These are phyloP conservation scores for Diarsia rubi DNA, from an alignment of 2,888 invertebrate genomes.

Conservation along the genomic window DNA sequence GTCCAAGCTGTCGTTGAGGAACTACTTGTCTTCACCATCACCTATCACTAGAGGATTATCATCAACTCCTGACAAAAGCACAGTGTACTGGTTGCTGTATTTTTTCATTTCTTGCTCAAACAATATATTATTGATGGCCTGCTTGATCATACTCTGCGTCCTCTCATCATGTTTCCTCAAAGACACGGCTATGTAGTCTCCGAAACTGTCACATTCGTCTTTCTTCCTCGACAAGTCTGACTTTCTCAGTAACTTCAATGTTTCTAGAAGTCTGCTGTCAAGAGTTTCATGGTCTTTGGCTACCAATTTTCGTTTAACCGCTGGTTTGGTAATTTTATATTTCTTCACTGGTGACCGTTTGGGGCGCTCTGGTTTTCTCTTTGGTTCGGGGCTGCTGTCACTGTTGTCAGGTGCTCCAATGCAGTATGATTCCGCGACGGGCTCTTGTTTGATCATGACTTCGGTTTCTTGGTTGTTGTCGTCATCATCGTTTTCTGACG, in stretches of 20 bases:
- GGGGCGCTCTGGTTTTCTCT: slow-evolving; percentile 25
- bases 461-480: slow-evolving; percentile 65
- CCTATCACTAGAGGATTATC: slow-evolving; percentile 81
- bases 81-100: slow-evolving; percentile 77
- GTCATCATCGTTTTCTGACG: slow-evolving; percentile 63
- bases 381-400: not conserved
- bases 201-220: slow-evolving; percentile 87
- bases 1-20: not conserved
- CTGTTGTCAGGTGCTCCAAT: slow-evolving; percentile 8
- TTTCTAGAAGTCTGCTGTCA: slow-evolving; percentile 75
- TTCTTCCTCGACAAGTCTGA: slow-evolving; percentile 78
- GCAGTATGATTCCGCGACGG: slow-evolving; percentile 55
- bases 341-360: slow-evolving; percentile 32
- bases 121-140: slow-evolving; percentile 86
- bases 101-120: slow-evolving; percentile 89
- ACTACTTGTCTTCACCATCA: slow-evolving; percentile 66
- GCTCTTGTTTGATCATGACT: slow-evolving; percentile 76
- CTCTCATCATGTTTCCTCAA: slow-evolving; percentile 86
- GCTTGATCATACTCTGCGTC: slow-evolving; percentile 86
- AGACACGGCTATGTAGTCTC: slow-evolving; percentile 86
- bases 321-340: slow-evolving; percentile 53
- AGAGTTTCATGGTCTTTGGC: slow-evolving; percentile 61
- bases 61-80: slow-evolving; percentile 75
- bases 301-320: slow-evolving; percentile 61
- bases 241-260: slow-evolving; percentile 72